A percentile compares a stretch with the other conserved stretches of the same genome.
These are phyloP conservation scores for Eristalis intricaria DNA, from an alignment of 2,888 invertebrate species.

Conservation along the genomic window DNA sequence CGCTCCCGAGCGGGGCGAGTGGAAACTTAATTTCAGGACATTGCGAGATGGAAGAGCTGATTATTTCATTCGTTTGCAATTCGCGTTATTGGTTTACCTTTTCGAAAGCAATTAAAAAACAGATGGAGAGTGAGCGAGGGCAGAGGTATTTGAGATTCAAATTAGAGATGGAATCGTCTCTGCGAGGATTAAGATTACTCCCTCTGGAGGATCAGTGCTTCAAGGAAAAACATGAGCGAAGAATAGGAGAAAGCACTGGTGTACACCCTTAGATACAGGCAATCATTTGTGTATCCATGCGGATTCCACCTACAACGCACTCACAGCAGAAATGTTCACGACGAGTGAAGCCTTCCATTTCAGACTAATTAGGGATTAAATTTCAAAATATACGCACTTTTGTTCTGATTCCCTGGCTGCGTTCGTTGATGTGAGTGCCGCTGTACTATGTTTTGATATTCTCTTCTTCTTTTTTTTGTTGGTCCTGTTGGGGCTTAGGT, in stretches of 20 bases:
- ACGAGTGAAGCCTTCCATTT: constrained; percentile 35
- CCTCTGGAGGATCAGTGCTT: neutral
- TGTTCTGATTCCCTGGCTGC: constrained; percentile 40
- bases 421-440: neutral
- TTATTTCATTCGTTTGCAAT: constrained; percentile 29
- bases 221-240: neutral
- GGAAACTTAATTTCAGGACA: constrained; percentile 6
- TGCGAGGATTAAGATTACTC: neutral
- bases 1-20: neutral
- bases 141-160: neutral
- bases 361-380: constrained; percentile 68
- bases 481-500: neutral
- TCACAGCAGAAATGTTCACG: neutral
- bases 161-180: neutral
- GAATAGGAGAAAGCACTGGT: constrained; percentile 5
- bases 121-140: neutral
- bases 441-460: neutral
- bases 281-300: constrained; percentile 37
- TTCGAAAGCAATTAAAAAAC: constrained; percentile 57
- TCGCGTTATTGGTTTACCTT: constrained; percentile 59
- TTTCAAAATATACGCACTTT: constrained; percentile 61
- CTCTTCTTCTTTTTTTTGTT: neutral
- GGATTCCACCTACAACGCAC: constrained; percentile 3
- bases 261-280: neutral
- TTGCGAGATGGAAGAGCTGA: constrained; percentile 21